phyloP scores from a whole-genome alignment of 2,113 vertebrate species.

The Anguilla japonica region DNA sequence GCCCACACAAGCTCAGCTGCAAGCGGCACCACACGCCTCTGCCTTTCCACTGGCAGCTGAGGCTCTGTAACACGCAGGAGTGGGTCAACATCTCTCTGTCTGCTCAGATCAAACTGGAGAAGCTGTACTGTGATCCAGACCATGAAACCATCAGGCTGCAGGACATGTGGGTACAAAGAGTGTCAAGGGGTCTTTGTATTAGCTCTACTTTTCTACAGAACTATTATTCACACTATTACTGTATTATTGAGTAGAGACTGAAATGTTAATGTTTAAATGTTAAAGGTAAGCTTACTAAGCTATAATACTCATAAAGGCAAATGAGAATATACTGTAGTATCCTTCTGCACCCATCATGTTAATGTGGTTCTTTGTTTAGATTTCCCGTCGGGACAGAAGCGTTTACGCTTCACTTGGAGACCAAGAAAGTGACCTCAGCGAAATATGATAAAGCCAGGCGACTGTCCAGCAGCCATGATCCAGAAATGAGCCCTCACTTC shows the following conservation, averaged over 20 bases:
- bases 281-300: too few species aligned
- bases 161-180: slow-evolving; percentile 43
- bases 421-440: not conserved
- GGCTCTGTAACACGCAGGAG: not conserved
- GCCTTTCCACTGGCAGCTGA: slow-evolving; percentile 37
- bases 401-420: slow-evolving; percentile 40
- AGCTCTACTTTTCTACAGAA: not conserved
- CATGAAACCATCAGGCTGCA: not conserved
- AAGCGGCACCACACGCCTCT: slow-evolving; percentile 56
- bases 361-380: not conserved
- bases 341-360: too few species aligned
- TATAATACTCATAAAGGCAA: too few species aligned
- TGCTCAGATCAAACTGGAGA: slow-evolving; percentile 48
- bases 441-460: slow-evolving; percentile 45
- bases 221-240: not conserved
- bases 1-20: slow-evolving; percentile 21
- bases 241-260: not conserved
- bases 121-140: slow-evolving; percentile 46
- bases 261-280: not conserved
- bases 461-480: slow-evolving; percentile 48
- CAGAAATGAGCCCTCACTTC: slow-evolving; percentile 38
- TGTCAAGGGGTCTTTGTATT: not conserved
- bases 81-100: not conserved
- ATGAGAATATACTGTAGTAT: not conserved
- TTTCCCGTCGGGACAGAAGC: not conserved